Percentiles rank a stretch among this genome's conserved stretches.
These are phyloP conservation scores for Euplagia quadripunctaria DNA, from an alignment of 2,888 invertebrate species.

Conservation along the genomic window DNA sequence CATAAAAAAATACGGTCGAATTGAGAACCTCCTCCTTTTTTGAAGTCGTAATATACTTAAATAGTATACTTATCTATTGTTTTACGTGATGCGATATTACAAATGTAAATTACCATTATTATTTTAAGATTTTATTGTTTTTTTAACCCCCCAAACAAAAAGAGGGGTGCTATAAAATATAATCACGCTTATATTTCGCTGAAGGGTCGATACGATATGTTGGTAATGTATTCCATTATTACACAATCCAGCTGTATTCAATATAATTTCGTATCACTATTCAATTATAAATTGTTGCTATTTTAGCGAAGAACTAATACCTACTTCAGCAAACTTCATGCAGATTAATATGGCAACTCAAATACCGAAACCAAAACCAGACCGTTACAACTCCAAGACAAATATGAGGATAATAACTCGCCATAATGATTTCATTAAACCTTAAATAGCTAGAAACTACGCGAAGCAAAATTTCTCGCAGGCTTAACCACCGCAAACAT, in stretches of 20 bases:
- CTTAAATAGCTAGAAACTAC: constrained; percentile 4
- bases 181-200: too few relatives aligned
- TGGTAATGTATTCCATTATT: not conserved
- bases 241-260: not conserved
- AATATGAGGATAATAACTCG: constrained; percentile 12
- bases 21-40: too few relatives aligned
- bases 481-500: constrained; percentile 4
- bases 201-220: too few relatives aligned
- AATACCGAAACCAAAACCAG: not conserved
- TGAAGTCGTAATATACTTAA: too few relatives aligned
- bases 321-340: not conserved
- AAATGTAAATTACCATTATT: too few relatives aligned
- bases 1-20: too few relatives aligned
- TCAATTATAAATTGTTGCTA: not conserved
- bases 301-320: not conserved
- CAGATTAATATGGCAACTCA: constrained; percentile 1
- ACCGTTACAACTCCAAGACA: constrained; percentile 8
- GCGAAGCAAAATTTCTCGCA: constrained; percentile 16
- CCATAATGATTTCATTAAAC: constrained; percentile 20
- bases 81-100: too few relatives aligned
- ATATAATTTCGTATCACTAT: not conserved
- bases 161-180: too few relatives aligned
- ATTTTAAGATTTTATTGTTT: too few relatives aligned
- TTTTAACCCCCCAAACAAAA: too few relatives aligned
- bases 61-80: too few relatives aligned